phyloP scores from a whole-genome alignment of 37 sponge, comb jelly and placozoan species.

The Oopsacas minuta region DNA sequence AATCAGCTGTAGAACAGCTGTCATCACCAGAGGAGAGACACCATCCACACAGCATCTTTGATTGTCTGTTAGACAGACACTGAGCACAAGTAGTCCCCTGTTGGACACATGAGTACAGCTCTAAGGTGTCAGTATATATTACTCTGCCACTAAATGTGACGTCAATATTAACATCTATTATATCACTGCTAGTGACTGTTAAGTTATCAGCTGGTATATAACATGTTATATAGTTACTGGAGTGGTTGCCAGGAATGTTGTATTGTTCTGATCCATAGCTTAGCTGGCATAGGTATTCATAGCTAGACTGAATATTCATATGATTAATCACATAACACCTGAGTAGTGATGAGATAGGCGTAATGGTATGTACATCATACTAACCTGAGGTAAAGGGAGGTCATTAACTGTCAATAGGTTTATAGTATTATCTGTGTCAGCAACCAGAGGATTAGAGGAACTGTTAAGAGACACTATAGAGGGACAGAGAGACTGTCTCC shows the following conservation, averaged over 20 bases:
- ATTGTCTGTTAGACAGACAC: constrained; percentile 37
- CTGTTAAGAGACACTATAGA: not conserved
- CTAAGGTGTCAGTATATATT: constrained; percentile 25
- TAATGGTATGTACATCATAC: not conserved
- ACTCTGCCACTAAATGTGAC: no score
- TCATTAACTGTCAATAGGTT: not conserved
- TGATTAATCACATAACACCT: no score
- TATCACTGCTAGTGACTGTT: no score
- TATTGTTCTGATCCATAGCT: no score
- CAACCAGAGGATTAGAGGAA: not conserved
- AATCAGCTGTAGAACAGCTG: not conserved
- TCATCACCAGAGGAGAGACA: not conserved
- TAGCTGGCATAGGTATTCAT: no score
- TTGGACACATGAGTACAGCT: constrained; percentile 52
- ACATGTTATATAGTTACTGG: no score
- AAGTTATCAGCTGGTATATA: no score
- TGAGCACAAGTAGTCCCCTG: constrained; percentile 62
- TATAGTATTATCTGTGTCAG: not conserved
- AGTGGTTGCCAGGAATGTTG: no score
- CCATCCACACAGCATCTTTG: not conserved
- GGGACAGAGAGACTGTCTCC: not conserved
- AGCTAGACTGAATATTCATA: no score
- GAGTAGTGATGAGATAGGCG: no score
- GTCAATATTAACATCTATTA: no score
- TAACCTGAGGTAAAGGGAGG: not conserved